Evolutionary conservation across 2,888 invertebrate species (phyloP).

Genomic region (Bruchidius siliquastri): DNA sequence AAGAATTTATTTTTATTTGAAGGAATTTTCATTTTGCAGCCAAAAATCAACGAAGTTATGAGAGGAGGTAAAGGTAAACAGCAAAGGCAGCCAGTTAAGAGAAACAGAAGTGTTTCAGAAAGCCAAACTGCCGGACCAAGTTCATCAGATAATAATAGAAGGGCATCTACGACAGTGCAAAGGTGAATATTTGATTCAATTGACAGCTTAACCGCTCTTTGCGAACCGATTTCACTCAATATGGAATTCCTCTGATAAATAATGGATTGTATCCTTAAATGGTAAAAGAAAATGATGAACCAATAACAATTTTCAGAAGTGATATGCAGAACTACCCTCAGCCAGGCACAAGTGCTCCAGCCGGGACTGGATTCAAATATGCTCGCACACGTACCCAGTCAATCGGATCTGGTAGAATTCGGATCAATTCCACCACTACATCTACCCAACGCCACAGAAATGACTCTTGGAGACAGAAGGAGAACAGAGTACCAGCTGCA

Average conservation of each 20-base stretch:
- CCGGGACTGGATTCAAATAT: constrained; percentile 36
- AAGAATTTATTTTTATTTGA: not conserved
- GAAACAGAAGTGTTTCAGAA: constrained; percentile 65
- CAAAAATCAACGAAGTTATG: constrained; percentile 58
- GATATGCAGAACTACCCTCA: constrained; percentile 27
- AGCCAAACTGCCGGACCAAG: constrained; percentile 44
- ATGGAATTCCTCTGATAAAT: too few species aligned
- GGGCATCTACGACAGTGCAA: constrained; percentile 21
- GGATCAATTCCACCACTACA: constrained; percentile 21
- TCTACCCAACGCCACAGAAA: constrained; percentile 26
- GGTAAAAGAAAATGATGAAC: too few species aligned
- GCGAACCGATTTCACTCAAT: too few species aligned
- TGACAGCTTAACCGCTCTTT: too few species aligned
- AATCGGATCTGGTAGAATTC: constrained; percentile 42
- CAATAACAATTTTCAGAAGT: not conserved
- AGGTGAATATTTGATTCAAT: constrained; percentile 21
- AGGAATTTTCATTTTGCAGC: constrained; percentile 44
- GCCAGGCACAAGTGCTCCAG: constrained; percentile 45
- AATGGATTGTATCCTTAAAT: not conserved
- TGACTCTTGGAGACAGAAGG: constrained; percentile 43
- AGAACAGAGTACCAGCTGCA: constrained; percentile 24
- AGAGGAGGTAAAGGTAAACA: constrained; percentile 48
- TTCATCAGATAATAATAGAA: constrained; percentile 20
- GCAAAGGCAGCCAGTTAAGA: constrained; percentile 49
- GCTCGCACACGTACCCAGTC: constrained; percentile 42